Conservation (phyloP, 2,113 vertebrate species). For the Trematocara zebra region DNA sequence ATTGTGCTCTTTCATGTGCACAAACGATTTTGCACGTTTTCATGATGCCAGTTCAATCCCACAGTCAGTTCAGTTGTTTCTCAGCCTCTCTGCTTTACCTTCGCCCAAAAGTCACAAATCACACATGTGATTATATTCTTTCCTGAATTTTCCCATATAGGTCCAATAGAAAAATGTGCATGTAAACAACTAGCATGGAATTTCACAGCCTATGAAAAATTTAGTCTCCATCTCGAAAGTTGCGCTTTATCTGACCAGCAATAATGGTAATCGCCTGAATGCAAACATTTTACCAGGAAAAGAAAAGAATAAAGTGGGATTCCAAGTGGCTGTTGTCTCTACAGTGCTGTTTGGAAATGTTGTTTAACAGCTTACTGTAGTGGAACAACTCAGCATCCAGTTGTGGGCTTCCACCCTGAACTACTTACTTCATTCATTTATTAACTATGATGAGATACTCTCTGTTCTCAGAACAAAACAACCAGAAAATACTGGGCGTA, state of each 20-base stretch:
- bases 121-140: background rate
- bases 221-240: background rate
- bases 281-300: background rate
- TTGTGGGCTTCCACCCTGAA: background rate
- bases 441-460: constrained; percentile 2
- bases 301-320: background rate
- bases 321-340: background rate
- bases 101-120: constrained; percentile 15
- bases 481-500: background rate
- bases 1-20: background rate
- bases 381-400: background rate
- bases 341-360: background rate
- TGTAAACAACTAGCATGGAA: background rate
- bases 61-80: background rate
- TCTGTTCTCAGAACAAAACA: constrained; percentile 7
- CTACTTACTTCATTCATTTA: background rate
- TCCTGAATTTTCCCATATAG: background rate
- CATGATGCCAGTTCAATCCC: background rate
- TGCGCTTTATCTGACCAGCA: background rate
- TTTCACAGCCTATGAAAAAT: background rate
- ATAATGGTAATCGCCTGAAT: background rate
- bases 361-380: background rate
- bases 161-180: background rate
- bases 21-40: background rate
- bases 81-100: background rate